These are phyloP conservation scores for Thermophis baileyi DNA, from an alignment of 2,113 vertebrate species.

Conservation along the genomic window DNA sequence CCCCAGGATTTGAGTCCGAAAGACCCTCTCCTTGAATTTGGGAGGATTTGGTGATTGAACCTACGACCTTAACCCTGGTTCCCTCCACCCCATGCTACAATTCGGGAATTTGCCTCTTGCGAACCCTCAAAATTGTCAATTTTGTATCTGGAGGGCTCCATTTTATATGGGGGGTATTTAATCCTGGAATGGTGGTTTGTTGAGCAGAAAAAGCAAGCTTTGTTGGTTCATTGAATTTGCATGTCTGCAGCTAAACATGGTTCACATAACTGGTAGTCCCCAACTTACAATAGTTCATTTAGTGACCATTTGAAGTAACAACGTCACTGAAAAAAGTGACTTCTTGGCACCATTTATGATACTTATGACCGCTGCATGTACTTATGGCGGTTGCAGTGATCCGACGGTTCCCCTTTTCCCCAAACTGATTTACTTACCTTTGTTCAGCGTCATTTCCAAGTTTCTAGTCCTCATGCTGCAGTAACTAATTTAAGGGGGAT, in stretches of 20 bases:
- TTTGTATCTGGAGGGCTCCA: neutral
- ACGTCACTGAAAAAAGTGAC: too few species aligned
- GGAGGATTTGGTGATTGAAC: neutral
- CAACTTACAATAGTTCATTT: too few species aligned
- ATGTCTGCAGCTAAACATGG: neutral
- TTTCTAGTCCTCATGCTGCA: neutral
- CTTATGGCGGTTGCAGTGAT: too few species aligned
- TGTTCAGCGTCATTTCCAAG: neutral
- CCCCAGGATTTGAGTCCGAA: neutral
- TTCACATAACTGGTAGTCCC: too few species aligned
- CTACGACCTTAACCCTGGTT: neutral
- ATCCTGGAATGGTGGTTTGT: neutral
- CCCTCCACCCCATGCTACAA: too few species aligned
- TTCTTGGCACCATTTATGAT: too few species aligned
- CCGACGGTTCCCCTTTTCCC: too few species aligned
- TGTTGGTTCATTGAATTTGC: neutral
- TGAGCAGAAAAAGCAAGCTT: neutral
- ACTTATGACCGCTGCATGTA: too few species aligned
- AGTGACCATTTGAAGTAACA: too few species aligned
- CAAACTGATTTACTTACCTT: too few species aligned
- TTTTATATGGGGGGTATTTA: neutral
- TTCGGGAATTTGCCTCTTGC: neutral
- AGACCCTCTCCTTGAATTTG: neutral
- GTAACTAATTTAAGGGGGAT: neutral
- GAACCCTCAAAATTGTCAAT: neutral